Evolutionary conservation across 2,888 invertebrate species (phyloP).

Genomic region (Thyatira batis): DNA sequence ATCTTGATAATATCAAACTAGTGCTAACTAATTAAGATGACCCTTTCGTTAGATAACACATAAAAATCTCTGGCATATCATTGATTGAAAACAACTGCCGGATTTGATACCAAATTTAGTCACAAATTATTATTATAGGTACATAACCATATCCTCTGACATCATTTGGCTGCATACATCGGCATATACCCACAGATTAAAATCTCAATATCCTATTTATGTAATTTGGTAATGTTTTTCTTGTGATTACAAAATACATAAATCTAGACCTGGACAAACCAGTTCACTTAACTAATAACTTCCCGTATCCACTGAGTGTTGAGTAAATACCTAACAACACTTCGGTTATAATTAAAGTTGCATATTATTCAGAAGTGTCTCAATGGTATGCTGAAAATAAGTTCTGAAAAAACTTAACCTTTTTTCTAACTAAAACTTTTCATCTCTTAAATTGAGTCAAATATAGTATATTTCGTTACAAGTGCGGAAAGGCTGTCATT

Average conservation of each 20-base stretch:
- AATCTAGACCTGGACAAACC: not conserved
- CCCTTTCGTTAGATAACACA: too few relatives aligned
- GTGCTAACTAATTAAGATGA: too few relatives aligned
- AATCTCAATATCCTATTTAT: not conserved
- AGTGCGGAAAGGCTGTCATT: too few relatives aligned
- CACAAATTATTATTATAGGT: too few relatives aligned
- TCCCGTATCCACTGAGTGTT: not conserved
- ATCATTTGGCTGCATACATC: too few relatives aligned
- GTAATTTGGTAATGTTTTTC: not conserved
- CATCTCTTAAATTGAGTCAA: not conserved
- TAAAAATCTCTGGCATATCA: too few relatives aligned
- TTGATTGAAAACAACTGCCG: too few relatives aligned
- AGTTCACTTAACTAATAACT: not conserved
- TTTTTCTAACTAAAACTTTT: not conserved
- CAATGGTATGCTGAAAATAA: not conserved
- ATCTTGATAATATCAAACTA: too few relatives aligned
- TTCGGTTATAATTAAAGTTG: not conserved
- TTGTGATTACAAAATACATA: not conserved
- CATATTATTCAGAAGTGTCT: not conserved
- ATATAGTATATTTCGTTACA: too few relatives aligned
- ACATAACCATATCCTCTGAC: too few relatives aligned
- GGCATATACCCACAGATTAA: not conserved
- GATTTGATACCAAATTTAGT: too few relatives aligned
- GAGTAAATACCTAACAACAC: not conserved
- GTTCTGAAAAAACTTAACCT: not conserved